Evolutionary conservation across 2,888 invertebrate species (phyloP).

Genomic region (Pyrocoelia pectoralis): DNA sequence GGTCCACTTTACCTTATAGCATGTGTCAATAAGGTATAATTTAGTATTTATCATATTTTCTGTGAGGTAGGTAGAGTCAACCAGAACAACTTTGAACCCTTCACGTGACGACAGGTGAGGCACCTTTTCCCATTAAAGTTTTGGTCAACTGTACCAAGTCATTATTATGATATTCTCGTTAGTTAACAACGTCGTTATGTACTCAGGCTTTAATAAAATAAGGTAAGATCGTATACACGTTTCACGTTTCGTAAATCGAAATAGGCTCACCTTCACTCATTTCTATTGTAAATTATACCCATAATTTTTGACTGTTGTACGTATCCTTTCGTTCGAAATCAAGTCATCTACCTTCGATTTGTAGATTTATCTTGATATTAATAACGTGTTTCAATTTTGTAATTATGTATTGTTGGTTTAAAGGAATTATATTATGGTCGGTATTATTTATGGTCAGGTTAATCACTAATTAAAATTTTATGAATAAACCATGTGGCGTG

Average conservation of each 20-base stretch:
- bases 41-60: constrained; percentile 51
- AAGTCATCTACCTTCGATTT: constrained; percentile 52
- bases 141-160: constrained; percentile 27
- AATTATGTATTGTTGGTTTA: constrained; percentile 42
- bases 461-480: too few relatives aligned
- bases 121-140: constrained; percentile 7
- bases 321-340: constrained; percentile 48
- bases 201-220: constrained; percentile 20
- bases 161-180: constrained; percentile 41
- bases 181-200: constrained; percentile 42
- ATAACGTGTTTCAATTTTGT: constrained; percentile 51
- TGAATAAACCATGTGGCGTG: neutral
- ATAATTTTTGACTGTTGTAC: constrained; percentile 35
- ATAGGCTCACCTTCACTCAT: constrained; percentile 12
- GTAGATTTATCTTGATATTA: constrained; percentile 50
- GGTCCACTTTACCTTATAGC: constrained; percentile 51
- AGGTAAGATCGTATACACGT: constrained; percentile 10
- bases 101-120: constrained; percentile 21
- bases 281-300: constrained; percentile 21
- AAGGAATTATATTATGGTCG: constrained; percentile 8
- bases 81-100: constrained; percentile 30
- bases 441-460: constrained; percentile 11
- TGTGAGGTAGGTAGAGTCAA: constrained; percentile 48
- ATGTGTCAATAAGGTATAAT: constrained; percentile 48
- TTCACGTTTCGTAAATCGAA: neutral